Percentiles rank a stretch among this genome's conserved stretches.
Evolutionary conservation across 2,797 vertebrate species (phyloP).

Genomic region (Ispidina lecontei): DNA sequence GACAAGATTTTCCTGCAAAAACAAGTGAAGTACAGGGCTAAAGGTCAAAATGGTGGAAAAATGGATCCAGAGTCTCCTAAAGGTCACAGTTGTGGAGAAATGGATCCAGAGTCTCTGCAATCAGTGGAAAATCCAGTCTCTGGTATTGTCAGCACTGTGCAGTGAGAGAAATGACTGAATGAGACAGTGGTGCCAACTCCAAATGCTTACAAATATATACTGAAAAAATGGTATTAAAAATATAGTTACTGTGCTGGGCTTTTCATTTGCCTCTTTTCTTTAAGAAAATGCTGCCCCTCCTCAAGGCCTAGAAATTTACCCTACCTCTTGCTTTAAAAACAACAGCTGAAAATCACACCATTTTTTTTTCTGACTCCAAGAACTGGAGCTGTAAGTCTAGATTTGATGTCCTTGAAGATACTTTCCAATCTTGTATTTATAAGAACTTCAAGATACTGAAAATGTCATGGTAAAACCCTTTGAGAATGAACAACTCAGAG

Average conservation of each 20-base stretch:
- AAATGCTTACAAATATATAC: neutral
- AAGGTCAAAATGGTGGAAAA: neutral
- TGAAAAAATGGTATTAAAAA: neutral
- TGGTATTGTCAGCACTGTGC: neutral
- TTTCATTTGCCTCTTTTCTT: neutral
- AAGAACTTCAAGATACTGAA: neutral
- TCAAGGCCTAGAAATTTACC: neutral
- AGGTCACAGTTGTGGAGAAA: neutral
- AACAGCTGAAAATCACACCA: neutral
- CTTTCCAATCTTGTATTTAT: neutral
- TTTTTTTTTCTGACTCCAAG: neutral
- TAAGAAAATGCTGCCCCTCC: neutral
- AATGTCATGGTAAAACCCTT: neutral
- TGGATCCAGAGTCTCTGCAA: neutral
- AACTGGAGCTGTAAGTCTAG: neutral
- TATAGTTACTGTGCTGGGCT: neutral
- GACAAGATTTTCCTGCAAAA: slow-evolving; percentile 24
- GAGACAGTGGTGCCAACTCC: neutral
- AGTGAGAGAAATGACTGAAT: neutral
- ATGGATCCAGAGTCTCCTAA: neutral
- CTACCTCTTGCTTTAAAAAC: neutral
- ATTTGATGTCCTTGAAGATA: neutral
- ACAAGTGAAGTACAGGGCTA: neutral
- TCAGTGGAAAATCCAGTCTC: neutral
- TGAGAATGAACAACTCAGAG: neutral